Evolutionary conservation across 2,888 invertebrate species (phyloP), one percentile per base, ranked within the genome.

Genomic region (Carterocephalus palaemon): DNA sequence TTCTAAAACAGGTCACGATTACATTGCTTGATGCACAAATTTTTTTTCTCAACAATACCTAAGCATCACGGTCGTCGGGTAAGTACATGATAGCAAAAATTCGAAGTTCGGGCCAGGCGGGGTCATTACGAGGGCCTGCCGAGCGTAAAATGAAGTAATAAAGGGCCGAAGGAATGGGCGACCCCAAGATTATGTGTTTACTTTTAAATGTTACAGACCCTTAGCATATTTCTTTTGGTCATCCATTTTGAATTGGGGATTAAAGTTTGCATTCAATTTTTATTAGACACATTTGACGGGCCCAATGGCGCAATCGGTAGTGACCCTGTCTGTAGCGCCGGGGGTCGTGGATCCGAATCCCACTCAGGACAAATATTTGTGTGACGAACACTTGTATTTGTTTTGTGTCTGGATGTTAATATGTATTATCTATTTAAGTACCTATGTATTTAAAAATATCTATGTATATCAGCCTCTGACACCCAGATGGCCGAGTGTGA

Each of bases 61-160:
- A 45, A 31, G 34, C 37, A 47, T 47, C 47, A 50, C 41, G 29
- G 46, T 46, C 32, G 28, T 33, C 29, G 41, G 43, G 34, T n/a
- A n/a, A n/a, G n/a, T 33, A 48, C 40, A 48, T 49, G 49, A 51
- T 49, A 42, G 28, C 41, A 54, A 56, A 42, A 34, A 52, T 51
- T 46, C 54, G 49, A 49, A 49, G 37, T 47, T 48, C 38, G 38
- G 33, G 45, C 42, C 40, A 31, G 42, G 50, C 52, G 39, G 51
- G 52, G 53, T 54, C 60, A 66, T 66, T 66, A 64, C 59, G 41
- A 55, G 20, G 37, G 40, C 52, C 42, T 51, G 52, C 55, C 51
- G 43, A 55, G 59, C 66, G 63, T 59, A 62, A 64, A 66, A 66
- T 66, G 54, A 64, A 60, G 63, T 60, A 60, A 63, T 64, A 61